Evolutionary conservation across 2,797 vertebrate species (phyloP).

Genomic region (Sebastes kiyomatsui): DNA sequence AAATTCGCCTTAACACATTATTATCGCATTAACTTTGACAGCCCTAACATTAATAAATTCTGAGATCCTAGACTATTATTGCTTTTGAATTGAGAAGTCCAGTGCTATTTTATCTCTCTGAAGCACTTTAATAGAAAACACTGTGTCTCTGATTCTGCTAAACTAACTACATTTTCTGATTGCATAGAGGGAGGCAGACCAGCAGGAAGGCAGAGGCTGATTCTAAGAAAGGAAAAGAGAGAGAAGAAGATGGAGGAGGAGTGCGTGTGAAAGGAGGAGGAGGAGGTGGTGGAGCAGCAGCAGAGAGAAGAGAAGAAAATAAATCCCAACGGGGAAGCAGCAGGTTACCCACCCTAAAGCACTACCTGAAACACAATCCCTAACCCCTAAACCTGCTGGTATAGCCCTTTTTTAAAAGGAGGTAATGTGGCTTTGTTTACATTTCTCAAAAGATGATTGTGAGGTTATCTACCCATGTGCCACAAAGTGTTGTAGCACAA

Average conservation of each 20-base stretch:
- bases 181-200: constrained; percentile 61
- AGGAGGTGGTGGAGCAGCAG: constrained; percentile 39
- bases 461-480: neutral
- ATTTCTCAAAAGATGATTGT: neutral
- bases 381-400: constrained; percentile 3
- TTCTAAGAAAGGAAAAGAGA: constrained; percentile 49
- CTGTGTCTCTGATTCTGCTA: neutral
- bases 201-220: constrained; percentile 59
- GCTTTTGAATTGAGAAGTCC: neutral
- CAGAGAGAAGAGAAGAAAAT: constrained; percentile 45
- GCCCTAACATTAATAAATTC: neutral
- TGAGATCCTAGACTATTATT: neutral
- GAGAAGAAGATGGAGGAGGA: constrained; percentile 41
- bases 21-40: too few relatives aligned
- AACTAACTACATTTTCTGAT: neutral
- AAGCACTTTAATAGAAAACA: neutral
- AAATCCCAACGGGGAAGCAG: constrained; percentile 55
- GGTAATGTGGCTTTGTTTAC: neutral
- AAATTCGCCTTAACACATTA: too few relatives aligned
- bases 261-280: constrained; percentile 37
- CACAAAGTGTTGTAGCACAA: neutral
- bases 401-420: neutral
- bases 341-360: constrained; percentile 74
- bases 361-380: constrained; percentile 45
- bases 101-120: neutral